These are phyloP conservation scores for Nesogale talazaci DNA, from an alignment of 2,113 vertebrate species.

Conservation along the genomic window DNA sequence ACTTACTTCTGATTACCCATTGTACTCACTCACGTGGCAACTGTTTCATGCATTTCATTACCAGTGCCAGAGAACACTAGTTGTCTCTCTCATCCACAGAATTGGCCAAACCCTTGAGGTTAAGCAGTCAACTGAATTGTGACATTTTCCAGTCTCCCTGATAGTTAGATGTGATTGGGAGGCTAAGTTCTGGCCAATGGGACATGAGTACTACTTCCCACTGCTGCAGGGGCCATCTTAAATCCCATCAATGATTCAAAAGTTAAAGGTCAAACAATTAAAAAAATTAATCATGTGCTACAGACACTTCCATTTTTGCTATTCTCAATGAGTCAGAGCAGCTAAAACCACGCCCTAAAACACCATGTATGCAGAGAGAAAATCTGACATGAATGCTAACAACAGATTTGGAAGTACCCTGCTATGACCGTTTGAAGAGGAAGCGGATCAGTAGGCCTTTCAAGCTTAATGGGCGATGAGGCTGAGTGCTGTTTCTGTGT, in stretches of 20 bases:
- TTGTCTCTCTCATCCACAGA: neutral
- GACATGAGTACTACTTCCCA: neutral
- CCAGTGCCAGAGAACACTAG: neutral
- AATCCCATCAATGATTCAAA: neutral
- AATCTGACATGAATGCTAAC: neutral
- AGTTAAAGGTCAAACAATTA: neutral
- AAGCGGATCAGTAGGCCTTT: neutral
- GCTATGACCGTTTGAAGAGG: neutral
- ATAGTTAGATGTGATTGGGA: neutral
- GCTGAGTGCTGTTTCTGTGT: neutral
- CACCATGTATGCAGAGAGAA: neutral
- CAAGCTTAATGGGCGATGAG: neutral
- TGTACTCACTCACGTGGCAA: neutral
- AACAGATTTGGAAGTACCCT: neutral
- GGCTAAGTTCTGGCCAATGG: neutral
- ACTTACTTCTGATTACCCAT: neutral
- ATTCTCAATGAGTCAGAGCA: neutral
- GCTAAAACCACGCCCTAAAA: conserved; percentile 5
- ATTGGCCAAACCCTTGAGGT: conserved; percentile 34
- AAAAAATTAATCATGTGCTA: neutral
- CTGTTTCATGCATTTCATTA: neutral
- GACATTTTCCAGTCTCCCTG: neutral
- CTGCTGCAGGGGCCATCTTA: neutral
- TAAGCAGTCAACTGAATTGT: conserved; percentile 38
- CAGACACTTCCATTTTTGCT: neutral